Percentiles rank a stretch among this genome's conserved stretches.
Conservation (phyloP, 2,888 invertebrate genomes). For the Folsomia manolachei region DNA sequence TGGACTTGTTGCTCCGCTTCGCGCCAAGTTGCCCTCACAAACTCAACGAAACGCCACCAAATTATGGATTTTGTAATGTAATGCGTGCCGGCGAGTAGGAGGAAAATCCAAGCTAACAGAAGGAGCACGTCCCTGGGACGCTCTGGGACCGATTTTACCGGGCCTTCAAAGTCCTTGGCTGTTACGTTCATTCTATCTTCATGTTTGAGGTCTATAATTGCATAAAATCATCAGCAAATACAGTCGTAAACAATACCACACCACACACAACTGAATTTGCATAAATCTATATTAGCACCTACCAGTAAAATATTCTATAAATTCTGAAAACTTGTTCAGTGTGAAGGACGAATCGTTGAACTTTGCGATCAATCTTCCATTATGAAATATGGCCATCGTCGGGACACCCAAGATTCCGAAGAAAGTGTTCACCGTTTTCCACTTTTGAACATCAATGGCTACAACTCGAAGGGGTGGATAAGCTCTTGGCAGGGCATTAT, state of each 20-base stretch:
- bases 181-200: slow-evolving; percentile 67
- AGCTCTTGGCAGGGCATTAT: slow-evolving; percentile 81
- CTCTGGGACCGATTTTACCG: slow-evolving; percentile 73
- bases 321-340: slow-evolving; percentile 73
- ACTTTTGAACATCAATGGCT: slow-evolving; percentile 66
- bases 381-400: slow-evolving; percentile 82
- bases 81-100: slow-evolving; percentile 69
- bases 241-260: background rate
- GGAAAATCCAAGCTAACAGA: slow-evolving; percentile 80
- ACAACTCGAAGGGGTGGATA: slow-evolving; percentile 84
- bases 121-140: slow-evolving; percentile 77
- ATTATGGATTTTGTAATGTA: slow-evolving; percentile 73
- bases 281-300: slow-evolving; percentile 11
- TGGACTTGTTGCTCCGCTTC: slow-evolving; percentile 70
- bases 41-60: slow-evolving; percentile 77
- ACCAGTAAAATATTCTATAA: slow-evolving; percentile 71
- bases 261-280: slow-evolving; percentile 14
- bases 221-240: slow-evolving; percentile 3
- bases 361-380: slow-evolving; percentile 78
- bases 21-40: slow-evolving; percentile 76
- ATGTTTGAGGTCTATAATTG: slow-evolving; percentile 61
- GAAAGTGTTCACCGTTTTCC: slow-evolving; percentile 69
- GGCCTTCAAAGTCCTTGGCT: slow-evolving; percentile 74
- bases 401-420: slow-evolving; percentile 90
- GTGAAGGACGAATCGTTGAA: slow-evolving; percentile 79